Base-by-base conservation (phyloP, 2,797 vertebrate species). In the Sorex maritimensis region DNA sequence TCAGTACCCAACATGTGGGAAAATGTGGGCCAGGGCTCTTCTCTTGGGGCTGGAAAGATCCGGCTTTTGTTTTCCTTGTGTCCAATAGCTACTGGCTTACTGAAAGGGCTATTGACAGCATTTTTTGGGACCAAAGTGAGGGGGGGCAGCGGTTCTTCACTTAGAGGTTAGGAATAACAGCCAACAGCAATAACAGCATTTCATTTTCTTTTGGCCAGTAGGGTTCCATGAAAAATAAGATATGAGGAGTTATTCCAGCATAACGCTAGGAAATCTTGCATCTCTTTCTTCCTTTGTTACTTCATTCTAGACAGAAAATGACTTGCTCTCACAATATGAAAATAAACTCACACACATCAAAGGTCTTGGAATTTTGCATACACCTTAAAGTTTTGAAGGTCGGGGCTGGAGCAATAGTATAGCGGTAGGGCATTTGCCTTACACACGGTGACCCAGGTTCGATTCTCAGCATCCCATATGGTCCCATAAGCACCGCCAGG, bases 301-400 rank as follows among this genome's bases (percentile, higher is more conserved):
- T 23, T 68, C 30, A 7, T 81, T 88, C 68, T 63, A 86, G 92
- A 65, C 74, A 93, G 63, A 90, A 91, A n/a, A 82, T 24, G 68
- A 9, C 49, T 44, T 61, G 34, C 58, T 41, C 52, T 74, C 65
- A 71, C 4, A 71, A 30, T 83, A 28, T 95, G 11, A 67, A 83
- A 84, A 49, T 44, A 72, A 87, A 86, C 8, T 84, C 52, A 61
- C 4, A 61, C 4, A 69, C 75, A 30, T 28, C 44, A 23, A 94
- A 93, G 67, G 34, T 55, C 44, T 90, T 58, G 12, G 12, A 75
- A 6, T 71, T 75, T 30, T 72, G 12, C 74, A 30, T 52, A 13
- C 58, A 87, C 52, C 49, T 92, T 71, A 68, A 94, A 90, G 28
- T 86, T 92, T 90, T 41, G 82, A 94, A 68, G 65, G 46, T 34